phyloP scores from a whole-genome alignment of 1,140 invertebrate genomes.

The Melipona quadrifasciata region DNA sequence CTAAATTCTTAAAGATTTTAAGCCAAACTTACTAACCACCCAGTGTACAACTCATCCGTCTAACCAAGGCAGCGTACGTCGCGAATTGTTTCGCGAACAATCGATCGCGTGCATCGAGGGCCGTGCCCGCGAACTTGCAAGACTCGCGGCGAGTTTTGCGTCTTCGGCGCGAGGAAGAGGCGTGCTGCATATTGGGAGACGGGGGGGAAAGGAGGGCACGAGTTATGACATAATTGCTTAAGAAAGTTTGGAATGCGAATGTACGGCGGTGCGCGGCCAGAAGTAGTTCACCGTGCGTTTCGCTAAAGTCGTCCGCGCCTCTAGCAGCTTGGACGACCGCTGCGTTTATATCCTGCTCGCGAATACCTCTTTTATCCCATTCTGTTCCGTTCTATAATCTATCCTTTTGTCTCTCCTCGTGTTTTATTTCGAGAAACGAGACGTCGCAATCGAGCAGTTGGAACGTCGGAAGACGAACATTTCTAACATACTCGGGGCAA shows the following conservation, averaged over 20 bases:
- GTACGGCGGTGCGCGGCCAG: background rate
- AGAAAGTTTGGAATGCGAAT: slow-evolving; percentile 63
- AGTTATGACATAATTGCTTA: slow-evolving; percentile 67
- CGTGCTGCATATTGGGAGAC: slow-evolving; percentile 1
- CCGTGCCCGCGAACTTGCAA: background rate
- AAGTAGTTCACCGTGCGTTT: slow-evolving; percentile 57
- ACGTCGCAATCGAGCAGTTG: background rate
- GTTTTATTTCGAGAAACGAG: background rate
- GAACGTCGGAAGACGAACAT: background rate
- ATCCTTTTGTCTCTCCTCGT: background rate
- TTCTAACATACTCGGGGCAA: background rate
- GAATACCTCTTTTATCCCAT: background rate
- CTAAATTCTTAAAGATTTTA: background rate
- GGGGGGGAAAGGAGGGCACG: slow-evolving; percentile 25
- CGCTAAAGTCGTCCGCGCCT: slow-evolving; percentile 42
- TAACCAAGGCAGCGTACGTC: too few relatives aligned
- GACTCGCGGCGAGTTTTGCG: background rate
- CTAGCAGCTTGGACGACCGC: background rate
- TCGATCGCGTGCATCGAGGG: slow-evolving; percentile 1
- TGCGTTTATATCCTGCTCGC: background rate
- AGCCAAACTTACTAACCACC: background rate
- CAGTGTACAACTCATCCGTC: background rate
- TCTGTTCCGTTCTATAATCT: too few relatives aligned
- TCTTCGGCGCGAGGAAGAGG: too few relatives aligned
- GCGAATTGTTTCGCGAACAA: background rate